These are phyloP conservation scores for Lasaia peninsularis DNA, from an alignment of 1,140 invertebrate genomes.

Conservation along the genomic window DNA sequence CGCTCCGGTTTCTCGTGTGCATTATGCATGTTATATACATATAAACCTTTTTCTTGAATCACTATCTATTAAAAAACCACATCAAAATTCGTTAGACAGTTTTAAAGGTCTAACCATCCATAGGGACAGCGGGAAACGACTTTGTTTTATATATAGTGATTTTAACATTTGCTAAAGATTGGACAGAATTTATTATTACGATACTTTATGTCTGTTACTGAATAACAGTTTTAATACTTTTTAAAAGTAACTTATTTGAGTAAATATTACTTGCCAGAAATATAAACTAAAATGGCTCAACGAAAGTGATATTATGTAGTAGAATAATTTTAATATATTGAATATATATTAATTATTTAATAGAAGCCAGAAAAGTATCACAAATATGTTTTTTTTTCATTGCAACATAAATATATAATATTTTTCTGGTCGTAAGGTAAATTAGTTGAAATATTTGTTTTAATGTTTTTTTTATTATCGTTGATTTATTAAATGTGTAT, in stretches of 20 bases:
- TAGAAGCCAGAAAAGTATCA: constrained; percentile 1
- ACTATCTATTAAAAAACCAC: no score
- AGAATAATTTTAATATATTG: background rate
- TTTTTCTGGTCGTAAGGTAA: background rate
- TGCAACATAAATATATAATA: background rate
- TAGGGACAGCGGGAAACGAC: no score
- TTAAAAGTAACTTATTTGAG: background rate
- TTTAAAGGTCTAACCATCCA: no score
- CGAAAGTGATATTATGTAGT: constrained; percentile 25
- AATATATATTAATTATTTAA: background rate
- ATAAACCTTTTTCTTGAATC: no score
- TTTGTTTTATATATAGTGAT: no score
- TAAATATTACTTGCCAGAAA: constrained; percentile 7
- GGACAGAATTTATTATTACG: no score
- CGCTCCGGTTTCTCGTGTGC: no score
- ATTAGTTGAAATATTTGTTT: constrained; percentile 10
- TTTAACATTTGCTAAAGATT: no score
- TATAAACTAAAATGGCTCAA: constrained; percentile 22
- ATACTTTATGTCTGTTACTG: no score
- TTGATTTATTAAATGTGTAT: constrained; percentile 38
- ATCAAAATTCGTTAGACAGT: no score
- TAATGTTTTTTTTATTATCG: constrained; percentile 27
- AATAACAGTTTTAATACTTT: no score
- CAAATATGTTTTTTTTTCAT: background rate
- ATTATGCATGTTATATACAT: no score